A percentile compares a stretch with the other conserved stretches of the same genome.
Conservation (phyloP, 2,113 vertebrate species). For the Poeciliopsis retropinna region DNA sequence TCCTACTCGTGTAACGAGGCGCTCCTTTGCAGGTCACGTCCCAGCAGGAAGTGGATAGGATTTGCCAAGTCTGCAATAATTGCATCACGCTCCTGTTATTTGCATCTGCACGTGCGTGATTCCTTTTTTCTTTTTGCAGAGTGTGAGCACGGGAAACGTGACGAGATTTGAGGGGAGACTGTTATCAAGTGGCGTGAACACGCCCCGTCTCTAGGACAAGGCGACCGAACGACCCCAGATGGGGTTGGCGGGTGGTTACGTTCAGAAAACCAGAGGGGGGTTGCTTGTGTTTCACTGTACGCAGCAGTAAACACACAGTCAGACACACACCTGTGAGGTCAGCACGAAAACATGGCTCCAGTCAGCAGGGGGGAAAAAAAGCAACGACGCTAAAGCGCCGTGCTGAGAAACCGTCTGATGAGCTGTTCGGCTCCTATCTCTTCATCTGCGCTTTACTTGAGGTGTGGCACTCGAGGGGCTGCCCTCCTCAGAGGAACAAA, state of each 20-base stretch:
- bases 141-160: constrained; percentile 18
- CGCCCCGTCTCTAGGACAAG: constrained; percentile 33
- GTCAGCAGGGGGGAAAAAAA: constrained; percentile 48
- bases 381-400: neutral
- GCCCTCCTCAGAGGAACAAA: constrained; percentile 34
- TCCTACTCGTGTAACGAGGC: constrained; percentile 39
- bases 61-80: constrained; percentile 66
- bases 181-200: constrained; percentile 33
- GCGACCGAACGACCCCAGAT: constrained; percentile 7
- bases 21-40: constrained; percentile 55
- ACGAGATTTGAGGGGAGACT: constrained; percentile 55
- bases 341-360: constrained; percentile 22
- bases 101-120: constrained; percentile 33
- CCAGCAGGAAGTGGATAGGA: constrained; percentile 62
- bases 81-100: constrained; percentile 69
- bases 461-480: constrained; percentile 36
- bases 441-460: constrained; percentile 46
- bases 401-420: constrained; percentile 50
- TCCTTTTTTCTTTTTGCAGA: constrained; percentile 1
- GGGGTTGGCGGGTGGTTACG: constrained; percentile 11
- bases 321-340: constrained; percentile 45
- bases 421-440: constrained; percentile 54
- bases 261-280: constrained; percentile 18
- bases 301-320: neutral
- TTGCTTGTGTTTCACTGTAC: constrained; percentile 9